Evolutionary conservation across 2,113 vertebrate species (phyloP).

Genomic region (Alethe castanea): DNA sequence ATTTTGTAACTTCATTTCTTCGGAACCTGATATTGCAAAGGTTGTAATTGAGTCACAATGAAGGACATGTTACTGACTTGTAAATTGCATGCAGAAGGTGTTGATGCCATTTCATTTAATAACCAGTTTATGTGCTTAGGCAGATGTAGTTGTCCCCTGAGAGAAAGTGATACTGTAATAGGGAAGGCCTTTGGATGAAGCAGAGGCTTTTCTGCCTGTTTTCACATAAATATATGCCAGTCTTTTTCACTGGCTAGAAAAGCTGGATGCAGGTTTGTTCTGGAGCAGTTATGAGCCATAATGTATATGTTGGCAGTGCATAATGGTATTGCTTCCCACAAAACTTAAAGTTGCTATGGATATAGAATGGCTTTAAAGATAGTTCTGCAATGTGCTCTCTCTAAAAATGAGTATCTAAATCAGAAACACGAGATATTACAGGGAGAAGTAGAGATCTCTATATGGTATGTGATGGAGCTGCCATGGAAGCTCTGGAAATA

Average conservation of each 20-base stretch:
- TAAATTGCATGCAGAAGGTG: not conserved
- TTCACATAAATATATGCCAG: not conserved
- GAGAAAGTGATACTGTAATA: not conserved
- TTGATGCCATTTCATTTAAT: not conserved
- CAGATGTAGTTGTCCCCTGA: not conserved
- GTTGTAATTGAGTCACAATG: constrained; percentile 60
- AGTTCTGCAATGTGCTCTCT: not conserved
- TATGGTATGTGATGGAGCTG: not conserved
- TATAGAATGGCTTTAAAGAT: not conserved
- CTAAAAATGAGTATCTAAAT: not conserved
- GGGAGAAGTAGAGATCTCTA: not conserved
- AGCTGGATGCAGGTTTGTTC: not conserved
- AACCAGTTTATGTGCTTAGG: not conserved
- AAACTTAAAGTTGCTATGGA: not conserved
- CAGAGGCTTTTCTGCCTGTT: not conserved
- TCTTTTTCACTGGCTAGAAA: not conserved
- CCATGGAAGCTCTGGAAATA: not conserved
- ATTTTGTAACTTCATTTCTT: constrained; percentile 91
- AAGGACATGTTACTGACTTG: not conserved
- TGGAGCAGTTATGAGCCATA: not conserved
- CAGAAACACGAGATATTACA: not conserved
- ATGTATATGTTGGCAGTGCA: not conserved
- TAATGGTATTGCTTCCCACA: not conserved
- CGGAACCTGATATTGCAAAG: constrained; percentile 93
- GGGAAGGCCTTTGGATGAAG: not conserved